Evolutionary conservation across 92 coral and sea anemone species (phyloP), one percentile per base, ranked within the genome.

Genomic region (Umimayanthus kanabou): DNA sequence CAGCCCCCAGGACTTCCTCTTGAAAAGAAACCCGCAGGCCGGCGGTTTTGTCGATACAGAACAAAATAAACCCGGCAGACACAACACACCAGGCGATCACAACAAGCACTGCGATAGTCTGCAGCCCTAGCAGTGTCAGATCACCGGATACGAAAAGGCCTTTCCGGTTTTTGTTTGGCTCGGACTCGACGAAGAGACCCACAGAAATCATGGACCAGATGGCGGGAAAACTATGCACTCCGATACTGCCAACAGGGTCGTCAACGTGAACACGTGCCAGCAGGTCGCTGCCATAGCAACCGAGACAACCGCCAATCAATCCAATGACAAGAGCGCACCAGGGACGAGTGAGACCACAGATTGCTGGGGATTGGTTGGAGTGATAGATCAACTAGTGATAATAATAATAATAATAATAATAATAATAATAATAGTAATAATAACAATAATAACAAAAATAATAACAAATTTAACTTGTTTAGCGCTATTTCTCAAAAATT

Each of bases 1-100:
- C 94, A 16, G 94, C 91, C 20, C 94, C 94, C 2, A 91, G 87
- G 58, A 91, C 94, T 43, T 91, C 94, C 78, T 91, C 94, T 28
- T 91, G 94, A 61, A 89, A 91, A 5, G 94, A 91, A 1, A 91
- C 94, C 15, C 94, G 85, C n/a, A 91, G 49, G 8, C 94, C 94
- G 9, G 88, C 90, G 1, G 94, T 73, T 78, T 89, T 91, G 76
- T 76, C 88, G 72, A 91, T 91, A 50, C 83, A 49, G 30, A 91
- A 88, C 30, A 91, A 78, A 65, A 91, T 91, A n/a, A 88, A 53
- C 8, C 79, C 22, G 0, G 94, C 85, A 70, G 88, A 88, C 0
- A 73, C 4, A 6, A 75, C 90, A 26, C 94, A 91, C 94, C 94
- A 91, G 5, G 71, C 26, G 9, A 81, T 47, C 22, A 89, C 92